These are phyloP conservation scores for Ganaspis brasiliensis DNA, from an alignment of 2,888 invertebrate species.

Conservation along the genomic window DNA sequence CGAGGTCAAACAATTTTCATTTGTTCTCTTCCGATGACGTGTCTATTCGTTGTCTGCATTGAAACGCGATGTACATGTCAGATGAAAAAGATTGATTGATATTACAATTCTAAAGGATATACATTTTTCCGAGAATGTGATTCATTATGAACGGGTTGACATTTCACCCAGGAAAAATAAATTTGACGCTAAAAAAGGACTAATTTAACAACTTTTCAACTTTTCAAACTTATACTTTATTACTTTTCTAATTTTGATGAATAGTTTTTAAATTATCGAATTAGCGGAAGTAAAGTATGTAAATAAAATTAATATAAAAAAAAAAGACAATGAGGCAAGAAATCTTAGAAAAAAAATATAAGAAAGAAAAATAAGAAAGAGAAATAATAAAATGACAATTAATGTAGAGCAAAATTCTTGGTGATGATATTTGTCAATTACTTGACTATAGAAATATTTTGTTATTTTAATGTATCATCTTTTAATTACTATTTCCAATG, in stretches of 20 bases:
- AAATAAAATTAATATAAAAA: too few species aligned
- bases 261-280: too few species aligned
- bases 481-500: conserved; percentile 1
- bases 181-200: background rate
- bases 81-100: conserved; percentile 60
- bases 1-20: conserved; percentile 59
- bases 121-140: conserved; percentile 35
- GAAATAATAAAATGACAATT: too few species aligned
- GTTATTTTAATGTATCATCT: too few species aligned
- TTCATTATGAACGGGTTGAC: conserved; percentile 8
- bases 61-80: conserved; percentile 59
- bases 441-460: too few species aligned
- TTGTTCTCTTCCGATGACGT: conserved; percentile 59
- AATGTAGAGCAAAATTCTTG: too few species aligned
- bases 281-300: too few species aligned
- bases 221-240: background rate
- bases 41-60: conserved; percentile 54
- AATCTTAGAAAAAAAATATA: too few species aligned
- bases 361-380: too few species aligned
- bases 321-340: too few species aligned
- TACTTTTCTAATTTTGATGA: too few species aligned
- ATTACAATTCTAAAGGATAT: conserved; percentile 59
- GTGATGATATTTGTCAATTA: too few species aligned
- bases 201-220: background rate
- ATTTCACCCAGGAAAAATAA: background rate